Conservation (phyloP, 2,113 vertebrate species). For the Nestor notabilis region DNA sequence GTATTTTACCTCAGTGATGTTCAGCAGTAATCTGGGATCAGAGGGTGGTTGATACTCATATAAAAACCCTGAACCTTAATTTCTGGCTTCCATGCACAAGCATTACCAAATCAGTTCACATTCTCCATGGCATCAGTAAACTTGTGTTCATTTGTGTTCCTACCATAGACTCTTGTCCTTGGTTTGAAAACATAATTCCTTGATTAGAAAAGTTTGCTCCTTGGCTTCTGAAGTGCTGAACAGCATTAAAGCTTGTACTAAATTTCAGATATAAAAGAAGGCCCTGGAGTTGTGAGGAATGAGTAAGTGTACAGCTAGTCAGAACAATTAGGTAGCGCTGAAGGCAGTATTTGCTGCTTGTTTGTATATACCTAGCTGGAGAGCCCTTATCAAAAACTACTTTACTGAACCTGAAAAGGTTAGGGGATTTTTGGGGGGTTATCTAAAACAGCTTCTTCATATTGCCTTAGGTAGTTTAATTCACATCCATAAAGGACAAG, state of each 20-base stretch:
- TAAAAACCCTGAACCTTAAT: background rate
- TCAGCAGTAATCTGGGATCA: background rate
- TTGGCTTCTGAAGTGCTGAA: background rate
- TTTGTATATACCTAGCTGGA: conserved; percentile 46
- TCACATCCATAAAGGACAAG: conserved; percentile 32
- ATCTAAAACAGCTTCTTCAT: conserved; percentile 49
- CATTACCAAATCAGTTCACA: background rate
- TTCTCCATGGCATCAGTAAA: background rate
- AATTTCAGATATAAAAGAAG: conserved; percentile 33
- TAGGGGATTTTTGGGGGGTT: conserved; percentile 38
- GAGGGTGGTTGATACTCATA: background rate
- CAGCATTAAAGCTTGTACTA: background rate
- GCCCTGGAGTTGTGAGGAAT: background rate
- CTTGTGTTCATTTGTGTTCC: background rate
- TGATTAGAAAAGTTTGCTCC: conserved; percentile 18
- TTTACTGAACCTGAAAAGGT: conserved; percentile 56
- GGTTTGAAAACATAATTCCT: background rate
- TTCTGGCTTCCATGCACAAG: background rate
- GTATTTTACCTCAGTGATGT: background rate
- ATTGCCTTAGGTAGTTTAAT: conserved; percentile 39
- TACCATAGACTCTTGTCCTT: background rate
- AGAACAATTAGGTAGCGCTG: conserved; percentile 33
- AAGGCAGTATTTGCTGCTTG: conserved; percentile 32
- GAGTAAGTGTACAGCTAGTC: background rate
- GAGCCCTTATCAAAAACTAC: conserved; percentile 49